Evolutionary conservation across 2,888 invertebrate species (phyloP).

Genomic region (Rhagonycha fulva): DNA sequence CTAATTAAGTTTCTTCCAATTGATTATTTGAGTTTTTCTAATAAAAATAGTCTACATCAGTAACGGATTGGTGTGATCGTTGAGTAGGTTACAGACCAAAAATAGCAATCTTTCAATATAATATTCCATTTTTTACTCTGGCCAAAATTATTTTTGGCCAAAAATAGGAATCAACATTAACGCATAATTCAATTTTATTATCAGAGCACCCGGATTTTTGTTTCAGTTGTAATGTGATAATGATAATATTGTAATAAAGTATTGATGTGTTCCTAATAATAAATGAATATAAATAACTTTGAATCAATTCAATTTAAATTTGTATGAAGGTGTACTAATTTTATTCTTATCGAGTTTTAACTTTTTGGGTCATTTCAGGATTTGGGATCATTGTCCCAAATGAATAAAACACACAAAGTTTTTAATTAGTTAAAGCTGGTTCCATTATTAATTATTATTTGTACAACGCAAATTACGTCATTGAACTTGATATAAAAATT

Average conservation of each 20-base stretch:
- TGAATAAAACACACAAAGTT: not conserved
- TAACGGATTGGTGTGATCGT: no score
- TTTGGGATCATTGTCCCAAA: not conserved
- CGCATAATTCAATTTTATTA: not conserved
- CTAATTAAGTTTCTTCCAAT: not conserved
- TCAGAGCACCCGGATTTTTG: not conserved
- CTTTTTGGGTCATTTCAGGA: not conserved
- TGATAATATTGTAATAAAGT: no score
- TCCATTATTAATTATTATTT: no score
- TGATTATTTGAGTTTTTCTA: not conserved
- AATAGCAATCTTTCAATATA: no score
- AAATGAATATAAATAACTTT: not conserved
- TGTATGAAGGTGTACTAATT: not conserved
- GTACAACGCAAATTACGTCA: not conserved
- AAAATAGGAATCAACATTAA: not conserved
- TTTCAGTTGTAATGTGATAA: not conserved
- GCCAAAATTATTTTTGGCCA: no score
- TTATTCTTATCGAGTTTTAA: not conserved
- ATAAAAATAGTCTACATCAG: not conserved
- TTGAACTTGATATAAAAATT: not conserved
- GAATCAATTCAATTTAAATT: not conserved
- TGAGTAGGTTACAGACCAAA: no score
- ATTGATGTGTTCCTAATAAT: not conserved
- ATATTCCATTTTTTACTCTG: no score
- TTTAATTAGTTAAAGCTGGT: no score